Percentiles rank a stretch among this genome's conserved stretches.
Evolutionary conservation across 2,113 vertebrate species (phyloP).

Genomic region (Cebus imitator): DNA sequence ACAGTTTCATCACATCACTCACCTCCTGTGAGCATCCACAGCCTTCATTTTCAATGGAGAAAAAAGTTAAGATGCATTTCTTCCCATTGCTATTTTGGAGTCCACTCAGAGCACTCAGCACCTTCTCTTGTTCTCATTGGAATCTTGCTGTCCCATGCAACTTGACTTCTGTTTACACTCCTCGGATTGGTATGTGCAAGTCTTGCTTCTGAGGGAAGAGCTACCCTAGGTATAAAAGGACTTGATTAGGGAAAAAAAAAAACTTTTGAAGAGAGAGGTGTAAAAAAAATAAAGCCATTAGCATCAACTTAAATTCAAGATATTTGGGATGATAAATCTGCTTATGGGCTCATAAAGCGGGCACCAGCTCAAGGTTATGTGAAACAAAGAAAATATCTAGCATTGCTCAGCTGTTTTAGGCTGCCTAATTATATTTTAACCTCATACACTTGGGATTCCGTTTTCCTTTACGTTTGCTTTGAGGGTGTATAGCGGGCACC

Average conservation of each 20-base stretch:
- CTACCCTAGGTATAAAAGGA: not conserved
- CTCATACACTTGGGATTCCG: not conserved
- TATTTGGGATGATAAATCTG: constrained; percentile 48
- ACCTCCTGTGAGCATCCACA: not conserved
- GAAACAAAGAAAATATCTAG: not conserved
- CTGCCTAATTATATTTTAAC: not conserved
- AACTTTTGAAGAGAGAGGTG: not conserved
- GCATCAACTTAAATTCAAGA: constrained; percentile 37
- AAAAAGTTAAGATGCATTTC: not conserved
- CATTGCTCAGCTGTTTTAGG: not conserved
- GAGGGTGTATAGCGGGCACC: not conserved
- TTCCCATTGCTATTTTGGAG: not conserved
- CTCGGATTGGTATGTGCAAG: not conserved
- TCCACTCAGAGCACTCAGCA: not conserved
- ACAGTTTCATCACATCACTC: not conserved
- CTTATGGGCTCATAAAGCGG: constrained; percentile 12
- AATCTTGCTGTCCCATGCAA: not conserved
- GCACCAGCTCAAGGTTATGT: constrained; percentile 31
- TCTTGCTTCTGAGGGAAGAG: constrained; percentile 22
- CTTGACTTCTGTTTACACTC: not conserved
- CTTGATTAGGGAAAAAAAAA: not conserved
- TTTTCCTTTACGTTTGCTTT: not conserved
- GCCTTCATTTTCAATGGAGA: not conserved
- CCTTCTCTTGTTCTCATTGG: not conserved
- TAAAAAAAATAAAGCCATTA: constrained; percentile 45